Evolutionary conservation across 23 tunicate genomes (phyloP).

Genomic region (Botrylloides violaceus): DNA sequence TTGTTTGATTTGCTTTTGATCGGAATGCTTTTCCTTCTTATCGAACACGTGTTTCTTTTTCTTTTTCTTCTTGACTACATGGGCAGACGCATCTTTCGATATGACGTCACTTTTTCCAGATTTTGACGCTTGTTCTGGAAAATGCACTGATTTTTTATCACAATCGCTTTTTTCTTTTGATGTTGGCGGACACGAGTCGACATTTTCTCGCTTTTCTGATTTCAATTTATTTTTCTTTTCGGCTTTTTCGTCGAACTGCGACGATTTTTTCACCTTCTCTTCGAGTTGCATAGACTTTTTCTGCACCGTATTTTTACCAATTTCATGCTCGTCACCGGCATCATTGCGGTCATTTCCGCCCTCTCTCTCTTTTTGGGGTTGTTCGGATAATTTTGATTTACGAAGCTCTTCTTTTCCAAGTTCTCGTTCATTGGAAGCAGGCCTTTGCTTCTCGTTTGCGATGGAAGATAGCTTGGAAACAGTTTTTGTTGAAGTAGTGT

Average conservation of each 20-base stretch:
- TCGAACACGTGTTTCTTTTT: not conserved
- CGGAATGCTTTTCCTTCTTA: not conserved
- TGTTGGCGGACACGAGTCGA: not conserved
- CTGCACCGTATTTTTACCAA: too few relatives aligned
- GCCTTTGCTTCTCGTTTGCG: too few relatives aligned
- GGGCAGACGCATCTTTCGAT: not conserved
- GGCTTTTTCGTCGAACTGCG: not conserved
- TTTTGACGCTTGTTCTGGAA: not conserved
- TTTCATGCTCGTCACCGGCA: too few relatives aligned
- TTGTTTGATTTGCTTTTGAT: not conserved
- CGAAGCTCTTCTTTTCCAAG: too few relatives aligned
- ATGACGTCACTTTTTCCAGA: too few relatives aligned
- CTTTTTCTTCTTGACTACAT: constrained; percentile 3
- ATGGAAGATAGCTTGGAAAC: too few relatives aligned
- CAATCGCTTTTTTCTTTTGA: not conserved
- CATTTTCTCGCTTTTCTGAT: not conserved
- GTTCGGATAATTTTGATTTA: too few relatives aligned
- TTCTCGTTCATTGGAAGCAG: too few relatives aligned
- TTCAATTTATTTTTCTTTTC: not conserved
- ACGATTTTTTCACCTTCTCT: not conserved
- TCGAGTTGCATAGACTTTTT: not conserved
- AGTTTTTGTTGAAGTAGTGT: not conserved
- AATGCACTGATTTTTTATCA: not conserved
- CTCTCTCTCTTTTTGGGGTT: too few relatives aligned
- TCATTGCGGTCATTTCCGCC: too few relatives aligned